Percentiles rank a stretch among this genome's conserved stretches.
Conservation (phyloP, 2,797 vertebrate genomes). For the Hylomyscus alleni region DNA sequence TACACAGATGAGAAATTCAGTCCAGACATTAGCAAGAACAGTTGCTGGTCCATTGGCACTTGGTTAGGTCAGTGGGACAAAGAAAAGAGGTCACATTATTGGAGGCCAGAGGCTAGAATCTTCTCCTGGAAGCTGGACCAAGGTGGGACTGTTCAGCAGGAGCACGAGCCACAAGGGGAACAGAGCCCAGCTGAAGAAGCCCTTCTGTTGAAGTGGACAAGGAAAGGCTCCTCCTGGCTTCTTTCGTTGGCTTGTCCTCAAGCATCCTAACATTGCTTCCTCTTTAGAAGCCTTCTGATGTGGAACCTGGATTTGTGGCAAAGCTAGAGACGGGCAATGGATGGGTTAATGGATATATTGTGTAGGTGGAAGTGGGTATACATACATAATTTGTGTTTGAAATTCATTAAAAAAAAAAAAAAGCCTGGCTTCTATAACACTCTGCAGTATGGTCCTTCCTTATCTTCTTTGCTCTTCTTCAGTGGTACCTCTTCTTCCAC, state of each 20-base stretch:
- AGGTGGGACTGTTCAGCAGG: neutral
- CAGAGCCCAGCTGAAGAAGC: neutral
- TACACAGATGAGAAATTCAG: neutral
- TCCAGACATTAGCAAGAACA: neutral
- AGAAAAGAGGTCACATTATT: neutral
- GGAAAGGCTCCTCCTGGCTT: neutral
- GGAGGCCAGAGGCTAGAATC: neutral
- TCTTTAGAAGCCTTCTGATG: neutral
- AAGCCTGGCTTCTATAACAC: neutral
- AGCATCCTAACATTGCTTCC: neutral
- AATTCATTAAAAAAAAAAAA: no score
- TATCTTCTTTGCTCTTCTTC: neutral
- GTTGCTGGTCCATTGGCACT: neutral
- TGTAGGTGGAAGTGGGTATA: neutral
- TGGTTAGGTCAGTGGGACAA: neutral
- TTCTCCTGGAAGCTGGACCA: neutral
- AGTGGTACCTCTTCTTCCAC: no score
- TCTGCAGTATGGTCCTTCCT: neutral
- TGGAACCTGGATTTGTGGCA: no score
- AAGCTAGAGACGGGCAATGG: neutral
- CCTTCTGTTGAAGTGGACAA: neutral
- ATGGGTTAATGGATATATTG: neutral
- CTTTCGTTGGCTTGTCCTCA: neutral
- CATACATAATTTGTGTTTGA: neutral
- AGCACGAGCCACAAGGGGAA: neutral